Evolutionary conservation across 1,140 invertebrate genomes (phyloP), one percentile per base, ranked within the genome.

Genomic region (Mya arenaria): DNA sequence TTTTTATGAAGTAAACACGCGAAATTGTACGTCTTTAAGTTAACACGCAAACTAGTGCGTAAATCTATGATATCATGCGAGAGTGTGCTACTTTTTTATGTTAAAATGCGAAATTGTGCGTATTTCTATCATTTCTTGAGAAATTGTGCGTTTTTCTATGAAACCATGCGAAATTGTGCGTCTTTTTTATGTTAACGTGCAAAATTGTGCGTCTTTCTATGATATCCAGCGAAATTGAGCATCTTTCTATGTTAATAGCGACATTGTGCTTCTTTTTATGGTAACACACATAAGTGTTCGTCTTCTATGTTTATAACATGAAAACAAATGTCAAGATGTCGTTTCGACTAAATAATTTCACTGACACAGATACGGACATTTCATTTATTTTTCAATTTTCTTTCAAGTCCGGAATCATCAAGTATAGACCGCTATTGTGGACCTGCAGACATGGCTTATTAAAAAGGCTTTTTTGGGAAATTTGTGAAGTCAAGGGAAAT

Each of bases 251-350:
- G n/a, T 56, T 6, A 28, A 56, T 56, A 23, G 28, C 17, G 52
- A 19, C 52, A 56, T 56, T 4, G n/a, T 17, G n/a, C 4, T 6
- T 56, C 4, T 19, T 5, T 4, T 28, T 28, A 17, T 56, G n/a
- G 30, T 8, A 62, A 15, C 34, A 62, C 34, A 63, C 60, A 32
- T 36, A 32, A 63, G 17, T 34, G 60, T 63, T 13, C 34, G 39
- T 17, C 3, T 63, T 63, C 39, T 44, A 68, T 68, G 32, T 41
- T 25, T 25, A 23, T 68, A 44, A 68, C 39, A 68, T 68, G 48
- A 68, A 44, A 41, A 25, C 39, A 6, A 39, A 44, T 28, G 65
- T 36, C 60, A 36, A 63, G 32, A 63, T 32, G 39, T 63, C 39
- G 34, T 63, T 36, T 17, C 60, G 25, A 63, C 60, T n/a, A n/a